phyloP scores from a whole-genome alignment of 2,888 invertebrate genomes.

The Drosophila bunnanda region DNA sequence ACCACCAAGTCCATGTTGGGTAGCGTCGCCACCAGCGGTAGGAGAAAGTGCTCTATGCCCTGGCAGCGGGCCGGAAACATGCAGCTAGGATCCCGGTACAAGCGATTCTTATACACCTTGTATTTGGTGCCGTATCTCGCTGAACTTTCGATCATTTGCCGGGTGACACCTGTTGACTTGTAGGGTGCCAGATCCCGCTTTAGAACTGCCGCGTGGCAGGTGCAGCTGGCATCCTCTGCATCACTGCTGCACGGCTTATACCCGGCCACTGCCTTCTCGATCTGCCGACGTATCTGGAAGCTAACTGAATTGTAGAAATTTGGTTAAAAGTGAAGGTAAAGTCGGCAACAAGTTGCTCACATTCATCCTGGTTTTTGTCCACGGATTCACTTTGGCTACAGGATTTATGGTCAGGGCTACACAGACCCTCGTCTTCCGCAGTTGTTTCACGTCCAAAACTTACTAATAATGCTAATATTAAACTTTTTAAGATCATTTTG shows the following conservation, averaged over 20 bases:
- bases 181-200: constrained; percentile 89
- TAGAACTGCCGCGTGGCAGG: constrained; percentile 88
- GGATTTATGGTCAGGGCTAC: constrained; percentile 20
- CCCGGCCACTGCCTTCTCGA: constrained; percentile 85
- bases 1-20: constrained; percentile 94
- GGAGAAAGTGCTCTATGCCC: constrained; percentile 95
- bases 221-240: constrained; percentile 85
- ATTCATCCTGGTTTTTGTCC: constrained; percentile 9
- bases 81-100: constrained; percentile 93
- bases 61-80: constrained; percentile 96
- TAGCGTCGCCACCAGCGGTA: constrained; percentile 88
- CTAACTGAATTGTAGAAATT: constrained; percentile 39
- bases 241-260: constrained; percentile 86
- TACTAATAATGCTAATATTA: constrained; percentile 45
- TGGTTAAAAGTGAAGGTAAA: constrained; percentile 6
- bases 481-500: constrained; percentile 45
- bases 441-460: constrained; percentile 4
- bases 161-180: constrained; percentile 88
- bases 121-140: constrained; percentile 89
- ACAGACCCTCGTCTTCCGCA: constrained; percentile 22
- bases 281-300: constrained; percentile 83
- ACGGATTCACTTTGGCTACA: not conserved
- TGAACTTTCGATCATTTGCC: constrained; percentile 87
- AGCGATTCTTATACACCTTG: constrained; percentile 91
- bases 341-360: constrained; percentile 43